A percentile compares a stretch with the other conserved stretches of the same genome.
Evolutionary conservation across 2,113 vertebrate genomes (phyloP).

Genomic region (Dromiciops gliroides): DNA sequence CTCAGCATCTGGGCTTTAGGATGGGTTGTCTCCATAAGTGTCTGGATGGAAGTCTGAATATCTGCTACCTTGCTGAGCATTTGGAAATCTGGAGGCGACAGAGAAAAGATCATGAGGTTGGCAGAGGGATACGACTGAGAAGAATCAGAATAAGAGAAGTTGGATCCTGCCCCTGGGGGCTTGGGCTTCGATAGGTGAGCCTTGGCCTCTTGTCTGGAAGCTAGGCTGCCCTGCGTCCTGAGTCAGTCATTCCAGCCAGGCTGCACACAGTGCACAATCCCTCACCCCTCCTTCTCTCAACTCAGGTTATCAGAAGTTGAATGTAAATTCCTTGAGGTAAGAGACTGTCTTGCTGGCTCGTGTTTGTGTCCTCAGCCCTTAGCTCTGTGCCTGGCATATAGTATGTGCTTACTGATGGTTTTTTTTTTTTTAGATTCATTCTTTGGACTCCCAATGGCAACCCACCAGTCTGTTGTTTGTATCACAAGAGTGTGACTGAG

Average conservation of each 20-base stretch:
- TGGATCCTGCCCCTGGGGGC: background rate
- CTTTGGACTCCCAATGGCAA: background rate
- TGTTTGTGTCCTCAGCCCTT: background rate
- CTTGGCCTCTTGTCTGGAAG: background rate
- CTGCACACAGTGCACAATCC: background rate
- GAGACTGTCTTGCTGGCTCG: background rate
- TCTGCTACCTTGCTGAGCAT: background rate
- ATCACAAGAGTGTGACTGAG: background rate
- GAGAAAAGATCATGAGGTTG: background rate
- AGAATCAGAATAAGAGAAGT: background rate
- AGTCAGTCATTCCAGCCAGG: background rate
- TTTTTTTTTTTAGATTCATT: background rate
- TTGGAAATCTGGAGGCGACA: background rate
- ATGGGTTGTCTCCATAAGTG: constrained; percentile 37
- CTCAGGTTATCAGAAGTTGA: background rate
- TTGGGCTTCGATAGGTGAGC: background rate
- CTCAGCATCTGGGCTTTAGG: constrained; percentile 46
- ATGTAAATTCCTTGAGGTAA: background rate
- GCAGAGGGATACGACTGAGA: background rate
- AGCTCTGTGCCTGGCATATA: background rate
- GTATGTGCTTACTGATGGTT: background rate
- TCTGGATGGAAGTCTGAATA: background rate
- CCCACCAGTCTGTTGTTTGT: background rate
- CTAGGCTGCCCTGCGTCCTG: background rate
- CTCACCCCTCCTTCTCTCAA: background rate